These are phyloP conservation scores for Ceratitis capitata DNA, from an alignment of 1,140 invertebrate species.

Conservation along the genomic window DNA sequence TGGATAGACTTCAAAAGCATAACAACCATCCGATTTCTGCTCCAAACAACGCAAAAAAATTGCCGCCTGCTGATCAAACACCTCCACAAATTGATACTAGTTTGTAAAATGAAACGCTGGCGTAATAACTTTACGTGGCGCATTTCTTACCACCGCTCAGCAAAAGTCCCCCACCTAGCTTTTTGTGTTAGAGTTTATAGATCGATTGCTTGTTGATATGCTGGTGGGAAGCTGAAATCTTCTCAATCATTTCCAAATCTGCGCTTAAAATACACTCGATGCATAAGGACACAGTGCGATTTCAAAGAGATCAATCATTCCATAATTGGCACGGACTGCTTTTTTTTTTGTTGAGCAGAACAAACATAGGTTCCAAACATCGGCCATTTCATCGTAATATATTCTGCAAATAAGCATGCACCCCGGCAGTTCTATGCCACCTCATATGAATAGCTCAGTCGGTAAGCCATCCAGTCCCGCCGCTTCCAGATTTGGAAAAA, in stretches of 20 bases:
- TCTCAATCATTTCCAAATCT: conserved; percentile 39
- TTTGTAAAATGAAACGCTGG: conserved; percentile 88
- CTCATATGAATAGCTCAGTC: too few relatives aligned
- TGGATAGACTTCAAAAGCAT: conserved; percentile 49
- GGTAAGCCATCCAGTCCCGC: too few relatives aligned
- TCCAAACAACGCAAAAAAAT: conserved; percentile 66
- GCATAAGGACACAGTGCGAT: too few relatives aligned
- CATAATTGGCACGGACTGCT: too few relatives aligned
- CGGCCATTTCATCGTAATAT: too few relatives aligned
- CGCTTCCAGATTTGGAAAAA: too few relatives aligned
- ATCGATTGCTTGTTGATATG: conserved; percentile 38
- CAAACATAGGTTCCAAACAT: too few relatives aligned
- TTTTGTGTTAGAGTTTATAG: conserved; percentile 40
- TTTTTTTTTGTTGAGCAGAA: too few relatives aligned
- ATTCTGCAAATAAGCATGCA: too few relatives aligned
- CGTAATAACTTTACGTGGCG: conserved; percentile 79
- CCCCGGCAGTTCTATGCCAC: too few relatives aligned
- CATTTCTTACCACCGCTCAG: conserved; percentile 71
- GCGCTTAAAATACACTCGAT: too few relatives aligned
- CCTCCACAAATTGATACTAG: conserved; percentile 77
- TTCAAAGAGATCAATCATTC: too few relatives aligned
- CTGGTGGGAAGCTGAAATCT: conserved; percentile 12
- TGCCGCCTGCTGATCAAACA: conserved; percentile 74
- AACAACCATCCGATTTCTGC: conserved; percentile 52
- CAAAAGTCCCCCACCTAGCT: conserved; percentile 60